Conservation (phyloP, 2,113 vertebrate species). For the Glareola pratincola region DNA sequence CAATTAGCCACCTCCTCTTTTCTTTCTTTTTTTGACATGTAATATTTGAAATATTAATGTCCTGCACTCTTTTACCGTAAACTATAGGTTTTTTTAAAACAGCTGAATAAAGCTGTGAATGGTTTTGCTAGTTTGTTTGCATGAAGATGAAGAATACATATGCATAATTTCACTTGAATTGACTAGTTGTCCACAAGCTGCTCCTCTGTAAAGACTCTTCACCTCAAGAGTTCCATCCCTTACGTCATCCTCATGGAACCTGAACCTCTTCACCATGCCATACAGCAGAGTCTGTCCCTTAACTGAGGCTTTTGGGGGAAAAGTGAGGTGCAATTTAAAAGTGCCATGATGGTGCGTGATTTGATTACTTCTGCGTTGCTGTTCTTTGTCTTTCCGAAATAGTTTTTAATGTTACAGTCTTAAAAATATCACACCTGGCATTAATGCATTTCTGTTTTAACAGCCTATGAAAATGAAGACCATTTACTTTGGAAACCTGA, state of each 20-base stretch:
- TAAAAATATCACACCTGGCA: background rate
- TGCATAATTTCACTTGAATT: background rate
- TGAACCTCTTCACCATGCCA: background rate
- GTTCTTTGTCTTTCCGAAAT: background rate
- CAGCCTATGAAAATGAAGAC: slow-evolving; percentile 92
- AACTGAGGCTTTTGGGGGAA: background rate
- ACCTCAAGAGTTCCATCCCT: background rate
- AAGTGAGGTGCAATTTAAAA: background rate
- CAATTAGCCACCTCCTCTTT: background rate
- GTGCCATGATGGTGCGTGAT: background rate
- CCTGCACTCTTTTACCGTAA: background rate
- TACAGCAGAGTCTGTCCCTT: background rate
- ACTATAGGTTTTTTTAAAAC: background rate
- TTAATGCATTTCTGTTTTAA: slow-evolving; percentile 45
- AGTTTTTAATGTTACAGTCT: background rate
- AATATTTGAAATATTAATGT: background rate
- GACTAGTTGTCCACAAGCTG: background rate
- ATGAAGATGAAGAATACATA: background rate
- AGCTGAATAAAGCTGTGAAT: background rate
- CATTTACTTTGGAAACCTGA: slow-evolving; percentile 92
- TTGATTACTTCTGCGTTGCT: background rate
- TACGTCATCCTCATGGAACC: background rate
- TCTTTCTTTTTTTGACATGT: background rate
- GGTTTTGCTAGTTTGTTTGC: background rate
- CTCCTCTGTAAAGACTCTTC: background rate